Evolutionary conservation across 2,888 invertebrate species (phyloP).

Genomic region (Eristalinus aeneus): DNA sequence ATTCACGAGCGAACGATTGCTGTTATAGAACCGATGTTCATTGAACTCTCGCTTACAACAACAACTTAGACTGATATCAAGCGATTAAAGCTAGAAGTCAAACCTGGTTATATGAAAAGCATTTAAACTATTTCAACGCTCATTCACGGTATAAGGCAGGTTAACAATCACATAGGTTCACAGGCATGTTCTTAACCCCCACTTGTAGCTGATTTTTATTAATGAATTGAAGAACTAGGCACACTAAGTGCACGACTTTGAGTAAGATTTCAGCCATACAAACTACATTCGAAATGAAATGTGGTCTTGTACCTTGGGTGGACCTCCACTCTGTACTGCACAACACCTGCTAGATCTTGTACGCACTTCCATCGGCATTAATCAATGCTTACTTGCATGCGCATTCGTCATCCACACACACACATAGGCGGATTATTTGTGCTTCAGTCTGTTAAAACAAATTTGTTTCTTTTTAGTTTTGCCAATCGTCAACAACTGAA

Average conservation of each 20-base stretch:
- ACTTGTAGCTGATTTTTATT: slow-evolving; percentile 62
- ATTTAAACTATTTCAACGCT: slow-evolving; percentile 63
- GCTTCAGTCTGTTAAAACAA: slow-evolving; percentile 23
- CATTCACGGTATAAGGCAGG: slow-evolving; percentile 59
- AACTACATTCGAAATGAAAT: slow-evolving; percentile 68
- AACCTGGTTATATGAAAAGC: slow-evolving; percentile 27
- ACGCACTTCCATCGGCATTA: slow-evolving; percentile 70
- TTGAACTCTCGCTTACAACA: slow-evolving; percentile 46
- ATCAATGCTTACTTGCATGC: slow-evolving; percentile 62
- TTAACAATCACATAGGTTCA: slow-evolving; percentile 41
- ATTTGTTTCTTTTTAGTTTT: slow-evolving; percentile 43
- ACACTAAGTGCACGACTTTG: slow-evolving; percentile 65
- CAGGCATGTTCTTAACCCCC: slow-evolving; percentile 6
- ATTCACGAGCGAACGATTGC: slow-evolving; percentile 40
- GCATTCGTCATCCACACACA: slow-evolving; percentile 57
- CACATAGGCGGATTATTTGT: not conserved
- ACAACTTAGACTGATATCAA: not conserved
- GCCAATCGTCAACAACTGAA: slow-evolving; percentile 56
- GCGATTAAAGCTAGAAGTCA: slow-evolving; percentile 18
- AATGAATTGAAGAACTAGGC: slow-evolving; percentile 63
- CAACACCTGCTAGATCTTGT: slow-evolving; percentile 69
- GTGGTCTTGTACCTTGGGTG: slow-evolving; percentile 71
- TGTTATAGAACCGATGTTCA: slow-evolving; percentile 52
- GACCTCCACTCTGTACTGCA: slow-evolving; percentile 47
- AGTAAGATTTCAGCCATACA: slow-evolving; percentile 51